Conservation (phyloP, 2,113 vertebrate genomes). For the Megaceryle maxima region DNA sequence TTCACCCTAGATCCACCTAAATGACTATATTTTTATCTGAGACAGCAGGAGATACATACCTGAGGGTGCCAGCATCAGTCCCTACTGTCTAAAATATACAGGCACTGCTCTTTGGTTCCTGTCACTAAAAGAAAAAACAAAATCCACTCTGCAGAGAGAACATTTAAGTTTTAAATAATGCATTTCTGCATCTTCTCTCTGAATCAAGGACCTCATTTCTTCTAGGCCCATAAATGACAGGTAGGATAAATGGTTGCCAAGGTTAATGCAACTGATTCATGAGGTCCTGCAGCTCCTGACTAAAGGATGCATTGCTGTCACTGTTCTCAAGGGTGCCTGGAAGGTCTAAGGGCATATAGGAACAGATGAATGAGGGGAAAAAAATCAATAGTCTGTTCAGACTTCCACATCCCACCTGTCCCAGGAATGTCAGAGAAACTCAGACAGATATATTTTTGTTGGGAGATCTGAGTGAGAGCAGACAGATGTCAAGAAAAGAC, state of each 20-base stretch:
- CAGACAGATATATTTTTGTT: not conserved
- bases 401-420: not conserved
- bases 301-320: not conserved
- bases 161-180: constrained; percentile 39
- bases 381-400: not conserved
- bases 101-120: not conserved
- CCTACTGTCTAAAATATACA: not conserved
- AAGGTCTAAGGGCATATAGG: not conserved
- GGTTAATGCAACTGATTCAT: not conserved
- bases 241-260: not conserved
- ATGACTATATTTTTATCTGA: not conserved
- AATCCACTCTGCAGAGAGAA: not conserved
- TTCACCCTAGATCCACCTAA: constrained; percentile 2
- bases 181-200: not conserved
- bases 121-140: not conserved
- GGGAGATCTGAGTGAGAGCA: not conserved
- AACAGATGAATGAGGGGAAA: not conserved
- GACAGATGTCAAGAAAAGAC: not conserved
- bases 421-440: not conserved
- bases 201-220: not conserved
- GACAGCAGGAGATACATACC: not conserved
- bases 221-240: not conserved
- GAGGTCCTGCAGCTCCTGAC: not conserved
- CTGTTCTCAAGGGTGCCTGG: not conserved
- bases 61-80: not conserved